Evolutionary conservation across 2,888 invertebrate genomes (phyloP).

Genomic region (Mycalesis mineus): DNA sequence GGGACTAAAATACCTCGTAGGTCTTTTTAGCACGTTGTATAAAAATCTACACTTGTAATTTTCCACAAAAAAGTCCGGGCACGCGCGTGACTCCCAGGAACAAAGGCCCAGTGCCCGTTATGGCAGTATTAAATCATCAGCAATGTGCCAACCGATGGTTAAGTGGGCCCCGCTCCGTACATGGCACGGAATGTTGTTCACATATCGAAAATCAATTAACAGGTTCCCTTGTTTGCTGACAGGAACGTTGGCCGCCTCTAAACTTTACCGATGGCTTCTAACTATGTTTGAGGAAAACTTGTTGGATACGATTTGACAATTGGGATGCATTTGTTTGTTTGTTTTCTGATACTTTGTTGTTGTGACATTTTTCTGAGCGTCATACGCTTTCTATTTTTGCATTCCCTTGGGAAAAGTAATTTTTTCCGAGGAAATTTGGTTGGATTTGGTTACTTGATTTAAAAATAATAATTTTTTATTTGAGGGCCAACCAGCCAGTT

Average conservation of each 20-base stretch:
- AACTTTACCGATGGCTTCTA: not conserved
- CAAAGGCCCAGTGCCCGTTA: slow-evolving; percentile 10
- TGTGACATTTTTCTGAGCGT: too few relatives aligned
- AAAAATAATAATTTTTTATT: too few relatives aligned
- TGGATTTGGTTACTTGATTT: too few relatives aligned
- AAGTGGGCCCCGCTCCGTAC: slow-evolving; percentile 17
- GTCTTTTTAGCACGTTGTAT: too few relatives aligned
- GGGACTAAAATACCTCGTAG: too few relatives aligned
- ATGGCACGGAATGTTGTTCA: slow-evolving; percentile 32
- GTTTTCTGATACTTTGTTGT: too few relatives aligned
- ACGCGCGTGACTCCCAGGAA: slow-evolving; percentile 4
- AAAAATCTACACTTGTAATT: not conserved
- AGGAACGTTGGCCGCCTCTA: not conserved
- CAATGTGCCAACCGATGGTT: slow-evolving; percentile 13
- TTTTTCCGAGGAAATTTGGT: too few relatives aligned
- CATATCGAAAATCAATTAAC: slow-evolving; percentile 32
- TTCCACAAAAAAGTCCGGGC: not conserved
- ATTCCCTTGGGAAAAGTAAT: too few relatives aligned
- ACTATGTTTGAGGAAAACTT: not conserved
- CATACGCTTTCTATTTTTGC: too few relatives aligned
- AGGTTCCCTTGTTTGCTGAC: slow-evolving; percentile 11
- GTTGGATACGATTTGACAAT: not conserved
- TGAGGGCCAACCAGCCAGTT: too few relatives aligned
- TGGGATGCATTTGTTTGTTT: too few relatives aligned
- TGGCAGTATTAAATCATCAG: slow-evolving; percentile 26